Conservation (phyloP, 1,140 invertebrate genomes). For the Elysia chlorotica region DNA sequence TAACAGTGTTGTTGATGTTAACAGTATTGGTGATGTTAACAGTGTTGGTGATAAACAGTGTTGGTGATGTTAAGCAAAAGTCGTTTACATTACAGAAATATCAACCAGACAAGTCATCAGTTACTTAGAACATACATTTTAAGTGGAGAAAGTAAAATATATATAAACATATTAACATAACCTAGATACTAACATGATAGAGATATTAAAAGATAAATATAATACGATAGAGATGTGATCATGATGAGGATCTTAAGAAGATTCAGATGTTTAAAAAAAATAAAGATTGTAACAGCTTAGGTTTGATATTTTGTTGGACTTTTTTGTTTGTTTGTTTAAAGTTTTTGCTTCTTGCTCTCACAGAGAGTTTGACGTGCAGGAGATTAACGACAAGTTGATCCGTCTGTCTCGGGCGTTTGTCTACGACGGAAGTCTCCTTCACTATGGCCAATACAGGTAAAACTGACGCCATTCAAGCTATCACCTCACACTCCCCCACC, state of each 20-base stretch:
- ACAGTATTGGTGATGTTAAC: too few species aligned
- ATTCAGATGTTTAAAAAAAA: not conserved
- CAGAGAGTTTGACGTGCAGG: constrained; percentile 49
- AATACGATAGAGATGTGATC: not conserved
- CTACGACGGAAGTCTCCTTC: constrained; percentile 36
- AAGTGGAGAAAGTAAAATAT: too few species aligned
- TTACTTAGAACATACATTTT: not conserved
- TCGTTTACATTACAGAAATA: not conserved
- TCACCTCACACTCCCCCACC: too few species aligned
- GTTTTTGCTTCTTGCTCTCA: constrained; percentile 27
- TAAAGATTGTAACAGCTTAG: constrained; percentile 67
- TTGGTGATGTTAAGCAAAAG: not conserved
- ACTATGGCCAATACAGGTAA: constrained; percentile 49
- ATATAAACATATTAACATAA: too few species aligned
- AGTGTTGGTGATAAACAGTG: not conserved
- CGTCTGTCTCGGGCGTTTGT: constrained; percentile 46
- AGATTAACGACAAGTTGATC: constrained; percentile 47
- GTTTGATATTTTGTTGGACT: not conserved
- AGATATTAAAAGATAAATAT: not conserved
- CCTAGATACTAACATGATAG: not conserved
- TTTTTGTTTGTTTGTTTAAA: not conserved
- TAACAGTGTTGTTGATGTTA: too few species aligned
- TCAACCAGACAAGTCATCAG: not conserved
- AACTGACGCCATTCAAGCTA: too few species aligned
- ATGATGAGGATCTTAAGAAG: not conserved